These are phyloP conservation scores for Dermatemys mawii DNA, from an alignment of 2,113 vertebrate genomes.

Conservation along the genomic window DNA sequence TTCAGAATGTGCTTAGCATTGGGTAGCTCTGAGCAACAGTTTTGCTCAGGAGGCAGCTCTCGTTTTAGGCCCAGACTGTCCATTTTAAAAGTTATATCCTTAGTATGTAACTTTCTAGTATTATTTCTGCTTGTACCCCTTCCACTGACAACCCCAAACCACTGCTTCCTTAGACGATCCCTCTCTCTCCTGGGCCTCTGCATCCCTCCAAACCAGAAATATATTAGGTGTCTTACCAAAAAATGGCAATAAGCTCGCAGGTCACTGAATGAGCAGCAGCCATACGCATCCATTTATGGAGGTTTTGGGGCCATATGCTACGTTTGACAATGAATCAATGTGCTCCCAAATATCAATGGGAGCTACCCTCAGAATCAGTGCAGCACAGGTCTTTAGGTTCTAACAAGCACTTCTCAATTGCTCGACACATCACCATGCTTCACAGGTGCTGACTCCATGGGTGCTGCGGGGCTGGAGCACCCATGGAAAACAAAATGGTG, in stretches of 20 bases:
- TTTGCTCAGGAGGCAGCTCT: not conserved
- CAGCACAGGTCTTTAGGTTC: not conserved
- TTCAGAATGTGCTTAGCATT: not conserved
- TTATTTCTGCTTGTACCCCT: not conserved
- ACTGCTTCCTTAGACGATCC: fast-evolving
- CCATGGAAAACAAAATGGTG: too few species aligned
- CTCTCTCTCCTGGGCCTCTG: not conserved
- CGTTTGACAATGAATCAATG: not conserved
- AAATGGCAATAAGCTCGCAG: not conserved
- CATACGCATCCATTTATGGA: not conserved
- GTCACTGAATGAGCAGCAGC: not conserved
- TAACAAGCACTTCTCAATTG: too few species aligned
- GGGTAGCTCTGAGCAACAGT: fast-evolving
- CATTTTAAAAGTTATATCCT: not conserved
- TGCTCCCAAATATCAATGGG: not conserved
- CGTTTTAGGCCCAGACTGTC: not conserved
- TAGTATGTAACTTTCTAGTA: too few species aligned
- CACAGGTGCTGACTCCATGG: too few species aligned
- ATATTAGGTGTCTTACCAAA: not conserved
- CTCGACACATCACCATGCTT: not conserved
- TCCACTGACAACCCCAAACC: not conserved
- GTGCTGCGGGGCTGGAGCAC: too few species aligned
- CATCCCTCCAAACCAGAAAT: not conserved
- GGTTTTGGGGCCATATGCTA: not conserved
- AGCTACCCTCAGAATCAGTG: not conserved